phyloP scores from a whole-genome alignment of 2,113 vertebrate species.

The Microtus richardsoni region DNA sequence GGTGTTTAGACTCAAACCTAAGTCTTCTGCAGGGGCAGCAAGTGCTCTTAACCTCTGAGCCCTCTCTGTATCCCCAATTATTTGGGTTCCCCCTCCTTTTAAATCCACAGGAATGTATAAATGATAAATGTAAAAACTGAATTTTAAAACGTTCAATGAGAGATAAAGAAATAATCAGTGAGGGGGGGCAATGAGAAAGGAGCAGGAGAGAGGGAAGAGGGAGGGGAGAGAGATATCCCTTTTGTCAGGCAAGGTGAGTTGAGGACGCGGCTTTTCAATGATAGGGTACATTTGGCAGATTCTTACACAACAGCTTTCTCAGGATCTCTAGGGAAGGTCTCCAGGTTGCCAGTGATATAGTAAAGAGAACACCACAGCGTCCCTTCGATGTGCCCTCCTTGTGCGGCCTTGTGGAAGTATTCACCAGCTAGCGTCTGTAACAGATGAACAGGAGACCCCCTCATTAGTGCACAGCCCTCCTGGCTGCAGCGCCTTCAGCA shows the following conservation, averaged over 20 bases:
- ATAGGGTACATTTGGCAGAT: background rate
- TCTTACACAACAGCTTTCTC: conserved; percentile 93
- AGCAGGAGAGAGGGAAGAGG: background rate
- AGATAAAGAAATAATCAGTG: background rate
- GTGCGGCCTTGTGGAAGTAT: conserved; percentile 92
- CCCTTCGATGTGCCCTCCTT: conserved; percentile 90
- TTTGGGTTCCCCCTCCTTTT: background rate
- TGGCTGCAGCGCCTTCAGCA: background rate
- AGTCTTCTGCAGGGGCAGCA: background rate
- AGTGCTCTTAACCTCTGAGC: background rate
- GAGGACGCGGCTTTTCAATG: background rate
- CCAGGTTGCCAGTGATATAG: conserved; percentile 92
- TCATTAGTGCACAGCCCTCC: background rate
- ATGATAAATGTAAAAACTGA: background rate
- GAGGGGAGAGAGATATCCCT: background rate
- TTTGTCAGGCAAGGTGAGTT: background rate
- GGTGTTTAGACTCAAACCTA: background rate
- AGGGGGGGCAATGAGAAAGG: background rate
- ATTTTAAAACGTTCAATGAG: background rate
- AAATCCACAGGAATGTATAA: background rate
- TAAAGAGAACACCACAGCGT: conserved; percentile 90
- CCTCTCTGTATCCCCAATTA: background rate
- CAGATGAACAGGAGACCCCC: background rate
- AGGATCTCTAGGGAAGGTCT: conserved; percentile 89
- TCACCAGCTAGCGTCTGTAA: conserved; percentile 91